Evolutionary conservation across 53 echinoderm and acorn worm species (phyloP).

Genomic region (Holothuria leucospilota): DNA sequence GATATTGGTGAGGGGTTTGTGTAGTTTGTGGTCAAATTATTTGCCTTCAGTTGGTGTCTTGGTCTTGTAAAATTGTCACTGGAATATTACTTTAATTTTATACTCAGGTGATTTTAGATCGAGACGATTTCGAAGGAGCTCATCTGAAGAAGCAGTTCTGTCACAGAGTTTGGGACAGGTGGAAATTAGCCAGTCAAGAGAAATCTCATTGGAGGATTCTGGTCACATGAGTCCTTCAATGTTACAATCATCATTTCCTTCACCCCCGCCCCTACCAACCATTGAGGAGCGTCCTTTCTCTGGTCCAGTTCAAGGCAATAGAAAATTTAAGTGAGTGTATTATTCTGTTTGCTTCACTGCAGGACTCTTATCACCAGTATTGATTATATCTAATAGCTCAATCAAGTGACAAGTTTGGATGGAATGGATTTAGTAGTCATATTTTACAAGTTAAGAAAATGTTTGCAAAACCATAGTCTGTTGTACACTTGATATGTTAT

Average conservation of each 20-base stretch:
- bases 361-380: neutral
- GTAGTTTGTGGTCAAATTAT: no score
- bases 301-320: conserved; percentile 80
- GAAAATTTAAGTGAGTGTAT: conserved; percentile 80
- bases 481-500: no score
- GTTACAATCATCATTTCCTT: conserved; percentile 50
- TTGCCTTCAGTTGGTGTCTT: no score
- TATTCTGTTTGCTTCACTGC: neutral
- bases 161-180: conserved; percentile 27
- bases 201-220: conserved; percentile 64
- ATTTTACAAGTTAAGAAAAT: no score
- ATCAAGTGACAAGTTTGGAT: neutral
- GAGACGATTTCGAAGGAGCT: conserved; percentile 67
- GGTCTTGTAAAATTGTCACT: no score
- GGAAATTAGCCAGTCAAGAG: conserved; percentile 48
- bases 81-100: no score
- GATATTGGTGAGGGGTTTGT: no score
- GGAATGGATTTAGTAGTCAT: no score
- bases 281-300: conserved; percentile 84
- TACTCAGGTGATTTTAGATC: conserved; percentile 74
- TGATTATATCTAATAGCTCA: neutral
- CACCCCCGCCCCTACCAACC: conserved; percentile 72
- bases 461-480: no score
- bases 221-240: conserved; percentile 68
- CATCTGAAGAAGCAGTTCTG: conserved; percentile 65